Conservation (phyloP, 2,888 invertebrate genomes). For the Eumerus sabulonum region DNA sequence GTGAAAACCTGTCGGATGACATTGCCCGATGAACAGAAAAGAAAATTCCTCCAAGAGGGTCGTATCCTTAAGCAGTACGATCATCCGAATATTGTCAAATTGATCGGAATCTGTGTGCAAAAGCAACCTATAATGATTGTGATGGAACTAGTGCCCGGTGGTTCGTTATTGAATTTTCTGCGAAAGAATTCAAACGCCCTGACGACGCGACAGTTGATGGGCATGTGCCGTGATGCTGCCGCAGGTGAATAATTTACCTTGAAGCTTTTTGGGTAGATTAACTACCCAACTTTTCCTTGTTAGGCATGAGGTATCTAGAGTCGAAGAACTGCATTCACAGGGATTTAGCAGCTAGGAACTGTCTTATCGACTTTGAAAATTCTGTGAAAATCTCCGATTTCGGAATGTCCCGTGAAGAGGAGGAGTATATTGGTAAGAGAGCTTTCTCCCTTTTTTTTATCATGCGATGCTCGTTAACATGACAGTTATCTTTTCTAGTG, state of each 20-base stretch:
- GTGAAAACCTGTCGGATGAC: constrained; percentile 97
- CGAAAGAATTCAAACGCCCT: constrained; percentile 87
- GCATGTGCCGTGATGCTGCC: constrained; percentile 96
- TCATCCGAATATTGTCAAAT: constrained; percentile 96
- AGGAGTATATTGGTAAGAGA: constrained; percentile 89
- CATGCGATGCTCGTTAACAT: no score
- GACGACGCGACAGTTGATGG: constrained; percentile 85
- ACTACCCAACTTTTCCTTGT: neutral
- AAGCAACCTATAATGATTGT: constrained; percentile 99
- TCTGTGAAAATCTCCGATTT: constrained; percentile 98
- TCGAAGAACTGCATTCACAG: constrained; percentile 97
- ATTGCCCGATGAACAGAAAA: constrained; percentile 94
- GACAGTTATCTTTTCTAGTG: constrained; percentile 79
- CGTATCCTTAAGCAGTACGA: constrained; percentile 97
- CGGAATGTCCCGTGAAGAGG: constrained; percentile 98
- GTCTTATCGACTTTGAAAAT: constrained; percentile 86
- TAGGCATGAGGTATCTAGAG: constrained; percentile 94
- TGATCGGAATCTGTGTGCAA: constrained; percentile 98
- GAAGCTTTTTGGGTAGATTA: neutral
- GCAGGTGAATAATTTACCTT: constrained; percentile 81
- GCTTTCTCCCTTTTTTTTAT: neutral
- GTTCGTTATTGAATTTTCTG: constrained; percentile 93
- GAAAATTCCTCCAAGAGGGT: constrained; percentile 96
- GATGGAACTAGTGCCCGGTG: constrained; percentile 95
- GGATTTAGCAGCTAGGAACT: constrained; percentile 96